Percentiles rank a stretch among this genome's conserved stretches.
Conservation (phyloP, 1,140 invertebrate species). For the Zaprionus africanus region DNA sequence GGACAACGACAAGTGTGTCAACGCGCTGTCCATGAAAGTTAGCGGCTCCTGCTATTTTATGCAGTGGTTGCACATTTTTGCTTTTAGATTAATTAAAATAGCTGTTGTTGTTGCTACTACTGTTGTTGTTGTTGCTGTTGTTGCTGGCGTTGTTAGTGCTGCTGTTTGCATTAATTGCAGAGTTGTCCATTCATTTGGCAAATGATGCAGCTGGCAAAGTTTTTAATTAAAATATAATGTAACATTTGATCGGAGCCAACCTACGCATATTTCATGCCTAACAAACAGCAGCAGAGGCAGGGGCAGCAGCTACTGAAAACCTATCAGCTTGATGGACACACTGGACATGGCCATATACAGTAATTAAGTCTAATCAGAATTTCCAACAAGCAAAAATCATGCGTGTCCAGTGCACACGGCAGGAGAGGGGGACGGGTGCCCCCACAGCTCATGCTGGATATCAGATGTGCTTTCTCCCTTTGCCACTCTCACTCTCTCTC, state of each 20-base stretch:
- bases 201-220: conserved; percentile 78
- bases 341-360: conserved; percentile 61
- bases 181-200: conserved; percentile 78
- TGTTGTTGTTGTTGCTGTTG: conserved; percentile 6
- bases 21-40: conserved; percentile 61
- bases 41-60: conserved; percentile 33
- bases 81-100: conserved; percentile 81
- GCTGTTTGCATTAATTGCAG: conserved; percentile 75
- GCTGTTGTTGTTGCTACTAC: conserved; percentile 43
- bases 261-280: conserved; percentile 31
- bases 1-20: conserved; percentile 51
- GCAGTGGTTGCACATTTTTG: conserved; percentile 60
- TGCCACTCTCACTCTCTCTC: conserved; percentile 32
- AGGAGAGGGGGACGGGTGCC: conserved; percentile 11
- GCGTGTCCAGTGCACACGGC: conserved; percentile 63
- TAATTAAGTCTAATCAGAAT: conserved; percentile 83
- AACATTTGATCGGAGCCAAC: conserved; percentile 66
- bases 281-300: conserved; percentile 16
- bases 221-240: conserved; percentile 82
- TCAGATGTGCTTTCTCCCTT: conserved; percentile 13
- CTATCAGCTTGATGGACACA: conserved; percentile 75
- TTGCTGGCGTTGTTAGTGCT: conserved; percentile 6
- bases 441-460: conserved; percentile 43
- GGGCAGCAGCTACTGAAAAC: conserved; percentile 60
- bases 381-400: conserved; percentile 82